Conservation (phyloP, 1,140 invertebrate species). For the Leptestheria dahalacensis region DNA sequence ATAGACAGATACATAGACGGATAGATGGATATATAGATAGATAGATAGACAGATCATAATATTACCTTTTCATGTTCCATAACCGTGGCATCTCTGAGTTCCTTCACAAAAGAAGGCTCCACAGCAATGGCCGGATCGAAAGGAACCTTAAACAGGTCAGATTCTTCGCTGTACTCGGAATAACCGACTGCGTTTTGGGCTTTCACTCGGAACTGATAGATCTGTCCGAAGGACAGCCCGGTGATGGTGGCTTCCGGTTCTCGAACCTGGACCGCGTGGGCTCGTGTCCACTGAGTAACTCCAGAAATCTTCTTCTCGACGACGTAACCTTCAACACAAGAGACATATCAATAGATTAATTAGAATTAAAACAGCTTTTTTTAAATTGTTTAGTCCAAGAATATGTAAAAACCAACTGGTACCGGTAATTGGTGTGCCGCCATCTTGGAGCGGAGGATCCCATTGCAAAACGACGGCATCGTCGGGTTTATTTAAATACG, state of each 20-base stretch:
- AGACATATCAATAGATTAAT: not conserved
- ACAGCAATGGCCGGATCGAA: constrained; percentile 35
- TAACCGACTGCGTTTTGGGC: constrained; percentile 70
- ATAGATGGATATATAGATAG: too few species aligned
- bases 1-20: too few species aligned
- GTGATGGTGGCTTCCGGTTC: constrained; percentile 52
- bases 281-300: constrained; percentile 57
- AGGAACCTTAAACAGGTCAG: constrained; percentile 58
- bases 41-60: too few species aligned
- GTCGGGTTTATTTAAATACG: constrained; percentile 44
- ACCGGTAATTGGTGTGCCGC: constrained; percentile 72
- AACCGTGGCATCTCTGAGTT: constrained; percentile 19
- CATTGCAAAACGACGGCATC: constrained; percentile 69
- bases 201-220: constrained; percentile 74
- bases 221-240: constrained; percentile 65
- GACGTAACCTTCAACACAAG: constrained; percentile 39
- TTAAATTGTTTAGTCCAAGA: too few species aligned
- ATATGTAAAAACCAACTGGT: too few species aligned
- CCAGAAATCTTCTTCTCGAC: constrained; percentile 50
- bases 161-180: constrained; percentile 38
- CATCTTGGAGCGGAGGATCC: constrained; percentile 62
- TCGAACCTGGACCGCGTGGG: constrained; percentile 47
- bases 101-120: constrained; percentile 20
- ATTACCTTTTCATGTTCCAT: constrained; percentile 43
- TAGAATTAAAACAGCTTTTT: not conserved